Conservation (phyloP, 1,140 invertebrate genomes). For the Drosophila bocqueti region DNA sequence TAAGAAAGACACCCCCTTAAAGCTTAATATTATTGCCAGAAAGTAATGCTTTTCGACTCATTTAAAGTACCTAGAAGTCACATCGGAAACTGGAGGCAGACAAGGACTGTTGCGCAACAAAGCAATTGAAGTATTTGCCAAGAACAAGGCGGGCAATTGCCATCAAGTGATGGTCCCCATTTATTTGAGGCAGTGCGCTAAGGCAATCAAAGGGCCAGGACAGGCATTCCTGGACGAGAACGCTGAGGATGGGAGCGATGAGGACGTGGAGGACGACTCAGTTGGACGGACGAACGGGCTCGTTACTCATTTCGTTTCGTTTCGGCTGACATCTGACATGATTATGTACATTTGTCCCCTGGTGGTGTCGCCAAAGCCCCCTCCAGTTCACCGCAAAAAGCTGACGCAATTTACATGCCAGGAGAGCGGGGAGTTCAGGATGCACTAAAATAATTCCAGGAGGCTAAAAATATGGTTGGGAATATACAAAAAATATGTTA, state of each 20-base stretch:
- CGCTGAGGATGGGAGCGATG: not conserved
- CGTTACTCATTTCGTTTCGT: conserved; percentile 60
- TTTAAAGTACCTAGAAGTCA: not conserved
- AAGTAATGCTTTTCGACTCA: too few species aligned
- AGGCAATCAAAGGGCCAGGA: conserved; percentile 62
- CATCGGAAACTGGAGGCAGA: conserved; percentile 15
- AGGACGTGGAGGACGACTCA: not conserved
- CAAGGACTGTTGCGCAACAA: conserved; percentile 19
- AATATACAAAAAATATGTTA: not conserved
- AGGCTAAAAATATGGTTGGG: too few species aligned
- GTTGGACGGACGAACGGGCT: conserved; percentile 17
- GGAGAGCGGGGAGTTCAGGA: conserved; percentile 1
- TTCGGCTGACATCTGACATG: conserved; percentile 78
- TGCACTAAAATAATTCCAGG: not conserved
- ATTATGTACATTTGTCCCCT: conserved; percentile 79
- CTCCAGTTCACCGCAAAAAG: conserved; percentile 29
- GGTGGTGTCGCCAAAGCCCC: conserved; percentile 34
- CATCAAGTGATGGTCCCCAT: conserved; percentile 74
- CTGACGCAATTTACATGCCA: conserved; percentile 70
- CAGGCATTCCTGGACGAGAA: conserved; percentile 32
- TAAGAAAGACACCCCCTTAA: not conserved
- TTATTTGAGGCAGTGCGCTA: conserved; percentile 47
- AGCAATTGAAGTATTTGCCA: conserved; percentile 37
- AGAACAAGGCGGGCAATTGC: conserved; percentile 64
- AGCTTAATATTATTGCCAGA: too few species aligned